Base-by-base conservation (phyloP, 1,140 invertebrate genomes). In the Panonychus citri region DNA sequence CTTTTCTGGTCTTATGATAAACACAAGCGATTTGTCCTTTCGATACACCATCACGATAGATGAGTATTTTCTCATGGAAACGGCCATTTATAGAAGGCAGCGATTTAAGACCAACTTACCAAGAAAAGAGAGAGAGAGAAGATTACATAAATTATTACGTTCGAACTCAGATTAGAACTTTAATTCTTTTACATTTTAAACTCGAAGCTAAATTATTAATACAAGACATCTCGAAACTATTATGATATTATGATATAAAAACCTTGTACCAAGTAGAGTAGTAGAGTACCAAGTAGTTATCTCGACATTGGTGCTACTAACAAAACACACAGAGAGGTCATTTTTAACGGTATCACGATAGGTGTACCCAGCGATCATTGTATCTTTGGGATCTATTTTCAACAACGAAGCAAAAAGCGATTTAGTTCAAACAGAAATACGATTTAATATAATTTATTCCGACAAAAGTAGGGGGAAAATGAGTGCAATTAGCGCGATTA, bases 251-350 rank as follows among this genome's bases (percentile, higher is more conserved):
- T n/a, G n/a, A n/a, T n/a, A n/a, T n/a, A 37, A 3, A 27, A 52
- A 37, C 68, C 21, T 62, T n/a, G n/a, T n/a, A n/a, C n/a, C n/a
- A n/a, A n/a, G n/a, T n/a, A n/a, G n/a, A n/a, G n/a, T n/a, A n/a
- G n/a, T 63, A 12, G 67, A 70, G 65, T 76, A 85, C 81, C 84
- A 91, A n/a, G 75, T 70, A 0, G 84, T 86, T 54, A 82, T 73
- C 7, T 65, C 63, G 21, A 71, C 67, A 61, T 76, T 74, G 24
- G 68, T 62, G 46, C 65, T 68, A 7, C 67, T 66, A 27, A 75
- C 73, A 65, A 75, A 70, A 19, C 66, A 66, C 26, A 65, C 66
- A 53, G 68, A 74, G 5, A 73, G 5, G 61, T 62, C 17, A 64
- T 61, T 53, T 51, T 55, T 49, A 55, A 59, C 1, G 62, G 34